Percentiles rank a stretch among this genome's conserved stretches.
Evolutionary conservation across 2,113 vertebrate species (phyloP).

Genomic region (Apaloderma vittatum): DNA sequence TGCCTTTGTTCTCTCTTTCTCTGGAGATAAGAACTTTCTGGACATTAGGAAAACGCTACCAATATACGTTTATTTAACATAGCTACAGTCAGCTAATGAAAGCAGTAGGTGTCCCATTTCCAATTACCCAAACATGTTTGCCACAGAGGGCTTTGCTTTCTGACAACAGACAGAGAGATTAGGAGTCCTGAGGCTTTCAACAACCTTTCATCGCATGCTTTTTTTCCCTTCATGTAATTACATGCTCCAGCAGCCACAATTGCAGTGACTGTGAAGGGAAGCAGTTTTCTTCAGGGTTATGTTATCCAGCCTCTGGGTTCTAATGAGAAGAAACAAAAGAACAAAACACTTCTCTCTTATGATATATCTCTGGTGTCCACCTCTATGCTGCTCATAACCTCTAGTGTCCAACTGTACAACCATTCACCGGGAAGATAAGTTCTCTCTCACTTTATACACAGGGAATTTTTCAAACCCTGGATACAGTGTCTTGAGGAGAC

Average conservation of each 20-base stretch:
- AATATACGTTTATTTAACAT: neutral
- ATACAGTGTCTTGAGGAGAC: neutral
- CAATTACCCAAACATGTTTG: conserved; percentile 44
- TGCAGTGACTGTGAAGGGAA: neutral
- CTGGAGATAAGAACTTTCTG: neutral
- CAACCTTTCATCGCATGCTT: conserved; percentile 14
- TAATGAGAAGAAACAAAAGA: neutral
- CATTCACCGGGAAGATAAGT: neutral
- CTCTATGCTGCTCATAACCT: neutral
- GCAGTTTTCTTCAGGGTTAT: conserved; percentile 28
- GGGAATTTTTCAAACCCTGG: neutral
- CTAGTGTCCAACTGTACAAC: neutral
- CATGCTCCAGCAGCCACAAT: conserved; percentile 35
- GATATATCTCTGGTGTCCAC: neutral
- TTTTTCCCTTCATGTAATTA: conserved; percentile 30
- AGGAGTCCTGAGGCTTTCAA: conserved; percentile 50
- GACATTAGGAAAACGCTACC: neutral
- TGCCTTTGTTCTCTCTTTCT: neutral
- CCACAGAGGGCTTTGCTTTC: conserved; percentile 3
- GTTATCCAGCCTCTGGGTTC: conserved; percentile 1
- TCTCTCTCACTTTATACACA: neutral
- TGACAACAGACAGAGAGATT: conserved; percentile 4
- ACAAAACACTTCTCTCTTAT: neutral
- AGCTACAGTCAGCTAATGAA: neutral
- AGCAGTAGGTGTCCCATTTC: conserved; percentile 14